A percentile compares a stretch with the other conserved stretches of the same genome.
phyloP scores from a whole-genome alignment of 30 jellyfish, hydroid and myxozoan genomes.

The Chrysaora quinquecirrha region DNA sequence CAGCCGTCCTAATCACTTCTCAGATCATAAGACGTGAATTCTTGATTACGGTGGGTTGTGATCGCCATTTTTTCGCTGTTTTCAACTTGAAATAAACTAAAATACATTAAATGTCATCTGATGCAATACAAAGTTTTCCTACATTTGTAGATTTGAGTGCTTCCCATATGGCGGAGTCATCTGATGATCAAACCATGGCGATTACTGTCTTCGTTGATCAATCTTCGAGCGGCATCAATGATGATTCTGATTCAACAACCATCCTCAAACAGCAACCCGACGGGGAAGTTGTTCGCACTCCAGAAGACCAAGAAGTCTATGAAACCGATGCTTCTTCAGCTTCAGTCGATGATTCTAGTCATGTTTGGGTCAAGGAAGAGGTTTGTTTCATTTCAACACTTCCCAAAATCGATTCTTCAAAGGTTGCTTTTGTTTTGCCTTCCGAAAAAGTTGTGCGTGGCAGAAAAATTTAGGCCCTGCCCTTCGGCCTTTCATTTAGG shows the following conservation, averaged over 20 bases:
- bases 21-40: constrained; percentile 61
- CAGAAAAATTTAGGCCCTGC: too few species aligned
- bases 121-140: constrained; percentile 34
- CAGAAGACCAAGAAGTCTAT: constrained; percentile 55
- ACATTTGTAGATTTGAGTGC: constrained; percentile 46
- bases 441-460: too few species aligned
- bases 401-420: too few species aligned
- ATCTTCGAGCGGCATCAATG: constrained; percentile 10
- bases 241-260: constrained; percentile 26
- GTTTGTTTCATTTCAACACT: constrained; percentile 7
- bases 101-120: constrained; percentile 46
- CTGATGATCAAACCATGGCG: constrained; percentile 56
- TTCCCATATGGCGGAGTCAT: constrained; percentile 36
- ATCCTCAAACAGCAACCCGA: background rate
- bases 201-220: constrained; percentile 63
- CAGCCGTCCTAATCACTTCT: constrained; percentile 59
- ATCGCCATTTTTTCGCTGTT: constrained; percentile 24
- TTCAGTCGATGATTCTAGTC: constrained; percentile 51
- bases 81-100: background rate
- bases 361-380: constrained; percentile 75
- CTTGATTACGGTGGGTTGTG: constrained; percentile 22
- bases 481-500: too few species aligned
- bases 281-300: constrained; percentile 41
- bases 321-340: constrained; percentile 37
- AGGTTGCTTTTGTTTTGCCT: too few species aligned